These are phyloP conservation scores for Ptychoptera albimana DNA, from an alignment of 2,888 invertebrate species.

Conservation along the genomic window DNA sequence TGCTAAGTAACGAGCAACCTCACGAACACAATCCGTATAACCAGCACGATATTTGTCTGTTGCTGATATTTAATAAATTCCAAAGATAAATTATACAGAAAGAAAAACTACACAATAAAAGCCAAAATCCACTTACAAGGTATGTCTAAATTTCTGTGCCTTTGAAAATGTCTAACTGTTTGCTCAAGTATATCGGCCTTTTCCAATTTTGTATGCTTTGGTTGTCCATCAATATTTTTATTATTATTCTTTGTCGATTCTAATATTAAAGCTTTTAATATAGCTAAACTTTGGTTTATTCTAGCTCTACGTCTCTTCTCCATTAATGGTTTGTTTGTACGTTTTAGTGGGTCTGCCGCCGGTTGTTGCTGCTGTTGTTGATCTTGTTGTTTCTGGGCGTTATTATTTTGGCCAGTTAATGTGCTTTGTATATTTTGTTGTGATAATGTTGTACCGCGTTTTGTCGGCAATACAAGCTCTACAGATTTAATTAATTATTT, in stretches of 20 bases:
- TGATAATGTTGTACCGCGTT: no score
- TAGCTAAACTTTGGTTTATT: slow-evolving; percentile 58
- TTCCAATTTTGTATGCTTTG: slow-evolving; percentile 67
- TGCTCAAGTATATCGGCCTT: slow-evolving; percentile 68
- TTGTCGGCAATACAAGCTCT: no score
- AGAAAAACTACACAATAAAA: background rate
- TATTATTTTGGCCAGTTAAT: no score
- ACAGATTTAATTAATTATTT: no score
- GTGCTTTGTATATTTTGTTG: no score
- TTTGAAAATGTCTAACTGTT: slow-evolving; percentile 65
- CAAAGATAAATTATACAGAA: background rate
- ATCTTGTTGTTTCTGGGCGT: slow-evolving; percentile 1
- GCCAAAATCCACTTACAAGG: slow-evolving; percentile 32
- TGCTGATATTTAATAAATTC: slow-evolving; percentile 12
- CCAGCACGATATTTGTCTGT: slow-evolving; percentile 36
- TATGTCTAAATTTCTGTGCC: slow-evolving; percentile 50
- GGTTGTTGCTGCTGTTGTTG: background rate
- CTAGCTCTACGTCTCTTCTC: slow-evolving; percentile 57
- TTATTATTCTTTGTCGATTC: slow-evolving; percentile 43
- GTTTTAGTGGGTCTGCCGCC: slow-evolving; percentile 20
- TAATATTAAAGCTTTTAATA: slow-evolving; percentile 52
- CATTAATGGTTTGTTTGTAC: slow-evolving; percentile 65
- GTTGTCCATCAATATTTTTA: slow-evolving; percentile 33
- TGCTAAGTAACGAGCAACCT: slow-evolving; percentile 32
- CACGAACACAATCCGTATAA: slow-evolving; percentile 46